Base-by-base conservation (phyloP, 2,888 invertebrate genomes). In the Acanthosepion lycidas region DNA sequence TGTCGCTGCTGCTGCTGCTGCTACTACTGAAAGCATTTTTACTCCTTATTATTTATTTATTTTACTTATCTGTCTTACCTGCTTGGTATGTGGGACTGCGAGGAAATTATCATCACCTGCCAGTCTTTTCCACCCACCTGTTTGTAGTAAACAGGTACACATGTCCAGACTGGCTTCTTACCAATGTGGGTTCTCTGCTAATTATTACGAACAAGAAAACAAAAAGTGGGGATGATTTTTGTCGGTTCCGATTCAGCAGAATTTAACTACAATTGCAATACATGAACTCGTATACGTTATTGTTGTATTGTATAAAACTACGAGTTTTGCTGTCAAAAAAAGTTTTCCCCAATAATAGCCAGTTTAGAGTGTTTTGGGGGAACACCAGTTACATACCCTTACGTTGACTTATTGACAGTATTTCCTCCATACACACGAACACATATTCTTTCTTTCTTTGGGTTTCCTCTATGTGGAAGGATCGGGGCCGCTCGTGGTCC, bases 141-240 rank as follows among this genome's bases (percentile, higher is more conserved):
- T 78, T 33, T 78, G 78, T 78, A n/a, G 78, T 78, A 78, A 78
- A 78, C 78, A 78, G 78, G 78, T 78, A n/a, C 78, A 78, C 78
- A 78, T 78, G 78, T 78, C 78, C 78, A 78, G 78, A 78, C 78
- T n/a, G 33, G 78, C 78, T 33, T 78, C 78, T 78, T 78, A 78
- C 78, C 78, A n/a, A 78, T 78, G 78, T 78, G 78, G 78, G 78
- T n/a, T 15, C 78, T n/a, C 78, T 78, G 6, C 28, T 64, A 42
- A 42, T 42, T 42, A 78, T n/a, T n/a, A 78, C n/a, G 12, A 78
- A 78, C 78, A n/a, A 33, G n/a, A 78, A 78, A 9, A 78, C n/a
- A 78, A 33, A 42, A 42, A 42, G 42, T 42, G 33, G 20, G 20
- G 20, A 3, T 2, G 4, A 15, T 78, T 8, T n/a, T n/a, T n/a